Percentiles rank a stretch among this genome's conserved stretches.
Conservation (phyloP, 2,113 vertebrate species). For the Podilymbus podiceps region DNA sequence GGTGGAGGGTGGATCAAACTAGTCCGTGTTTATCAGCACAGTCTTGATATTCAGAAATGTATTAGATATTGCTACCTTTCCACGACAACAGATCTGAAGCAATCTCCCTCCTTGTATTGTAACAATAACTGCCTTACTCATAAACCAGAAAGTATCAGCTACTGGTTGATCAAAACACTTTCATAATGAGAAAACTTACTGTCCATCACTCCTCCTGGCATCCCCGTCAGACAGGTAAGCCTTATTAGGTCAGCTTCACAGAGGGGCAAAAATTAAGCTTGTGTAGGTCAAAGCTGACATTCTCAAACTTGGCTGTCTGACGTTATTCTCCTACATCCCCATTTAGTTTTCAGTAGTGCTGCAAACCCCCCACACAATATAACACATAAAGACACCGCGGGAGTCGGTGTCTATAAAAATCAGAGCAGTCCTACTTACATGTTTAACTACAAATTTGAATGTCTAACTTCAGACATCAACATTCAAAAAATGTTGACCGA, state of each 20-base stretch:
- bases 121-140: not conserved
- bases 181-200: not conserved
- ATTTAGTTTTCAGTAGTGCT: not conserved
- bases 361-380: not conserved
- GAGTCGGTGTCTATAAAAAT: constrained; percentile 31
- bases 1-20: not conserved
- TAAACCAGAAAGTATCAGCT: not conserved
- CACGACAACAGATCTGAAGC: not conserved
- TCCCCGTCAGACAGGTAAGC: not conserved
- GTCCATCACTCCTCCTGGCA: not conserved
- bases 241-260: not conserved
- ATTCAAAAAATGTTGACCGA: not conserved
- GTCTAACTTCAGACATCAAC: not conserved
- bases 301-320: not conserved
- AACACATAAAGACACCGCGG: not conserved
- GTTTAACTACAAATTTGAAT: not conserved
- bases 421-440: not conserved
- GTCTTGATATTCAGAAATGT: not conserved
- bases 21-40: not conserved
- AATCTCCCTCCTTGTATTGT: not conserved
- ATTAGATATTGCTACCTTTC: not conserved
- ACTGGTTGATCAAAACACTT: not conserved
- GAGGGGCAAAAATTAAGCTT: not conserved
- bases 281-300: not conserved
- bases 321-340: not conserved